Conservation (phyloP, 2,113 vertebrate species). For the Labeo catla region DNA sequence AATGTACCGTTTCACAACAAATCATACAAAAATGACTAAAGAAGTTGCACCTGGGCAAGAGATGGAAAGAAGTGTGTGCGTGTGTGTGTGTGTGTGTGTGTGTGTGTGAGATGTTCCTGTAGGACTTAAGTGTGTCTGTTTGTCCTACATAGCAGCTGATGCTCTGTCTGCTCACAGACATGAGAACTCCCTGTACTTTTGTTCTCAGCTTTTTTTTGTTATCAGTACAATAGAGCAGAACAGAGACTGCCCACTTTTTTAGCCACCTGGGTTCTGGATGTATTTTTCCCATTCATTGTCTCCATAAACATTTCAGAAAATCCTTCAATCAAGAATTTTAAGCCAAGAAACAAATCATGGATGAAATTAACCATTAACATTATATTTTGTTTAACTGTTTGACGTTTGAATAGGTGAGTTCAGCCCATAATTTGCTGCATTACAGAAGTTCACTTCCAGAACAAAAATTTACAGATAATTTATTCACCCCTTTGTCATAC, state of each 20-base stretch:
- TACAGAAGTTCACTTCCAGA: not conserved
- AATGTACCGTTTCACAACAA: not conserved
- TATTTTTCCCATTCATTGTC: not conserved
- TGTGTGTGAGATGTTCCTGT: not conserved
- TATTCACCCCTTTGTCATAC: no score
- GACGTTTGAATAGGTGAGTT: not conserved
- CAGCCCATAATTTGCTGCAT: not conserved
- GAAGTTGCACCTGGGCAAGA: no score
- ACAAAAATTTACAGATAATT: no score
- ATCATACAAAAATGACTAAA: not conserved
- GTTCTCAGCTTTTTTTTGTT: not conserved
- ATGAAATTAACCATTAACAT: not conserved
- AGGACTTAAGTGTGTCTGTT: constrained; percentile 2
- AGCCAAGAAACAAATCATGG: not conserved
- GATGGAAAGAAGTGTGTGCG: not conserved
- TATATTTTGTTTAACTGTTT: not conserved
- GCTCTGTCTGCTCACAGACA: constrained; percentile 52
- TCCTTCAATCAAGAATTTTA: not conserved
- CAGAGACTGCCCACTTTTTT: not conserved
- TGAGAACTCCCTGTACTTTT: not conserved
- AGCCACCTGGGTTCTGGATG: not conserved
- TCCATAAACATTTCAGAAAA: not conserved
- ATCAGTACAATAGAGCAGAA: not conserved
- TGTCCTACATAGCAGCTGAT: not conserved
- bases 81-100: not conserved